These are phyloP conservation scores for Acanthosepion lycidas DNA, from an alignment of 2,888 invertebrate species.

Conservation along the genomic window DNA sequence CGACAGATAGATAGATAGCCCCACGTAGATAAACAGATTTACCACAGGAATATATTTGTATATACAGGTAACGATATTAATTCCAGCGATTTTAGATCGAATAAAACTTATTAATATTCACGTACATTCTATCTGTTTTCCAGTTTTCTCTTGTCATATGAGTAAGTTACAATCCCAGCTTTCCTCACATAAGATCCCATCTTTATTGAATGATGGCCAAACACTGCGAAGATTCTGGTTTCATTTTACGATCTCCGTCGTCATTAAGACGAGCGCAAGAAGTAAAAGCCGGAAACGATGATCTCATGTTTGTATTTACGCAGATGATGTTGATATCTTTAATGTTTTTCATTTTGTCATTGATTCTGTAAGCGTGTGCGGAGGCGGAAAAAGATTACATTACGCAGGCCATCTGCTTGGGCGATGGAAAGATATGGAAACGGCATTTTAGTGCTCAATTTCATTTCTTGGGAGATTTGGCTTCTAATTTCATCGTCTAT, in stretches of 20 bases:
- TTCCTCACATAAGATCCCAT: not conserved
- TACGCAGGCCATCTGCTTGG: not conserved
- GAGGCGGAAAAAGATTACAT: not conserved
- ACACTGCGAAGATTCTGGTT: not conserved
- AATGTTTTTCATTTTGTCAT: not conserved
- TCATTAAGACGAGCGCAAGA: not conserved
- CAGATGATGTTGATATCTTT: not conserved
- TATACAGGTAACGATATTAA: no score
- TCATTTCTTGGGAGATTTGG: not conserved
- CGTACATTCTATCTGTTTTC: not conserved
- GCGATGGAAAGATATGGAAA: not conserved
- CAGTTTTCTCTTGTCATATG: not conserved
- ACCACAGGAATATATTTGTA: no score
- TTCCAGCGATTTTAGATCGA: not conserved
- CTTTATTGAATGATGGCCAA: not conserved
- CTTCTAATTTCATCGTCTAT: no score
- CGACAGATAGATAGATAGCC: no score
- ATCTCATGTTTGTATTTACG: not conserved
- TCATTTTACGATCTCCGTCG: not conserved
- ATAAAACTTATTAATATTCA: not conserved
- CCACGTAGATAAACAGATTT: no score
- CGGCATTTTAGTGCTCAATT: not conserved
- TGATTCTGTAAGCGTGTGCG: not conserved
- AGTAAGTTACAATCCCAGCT: not conserved
- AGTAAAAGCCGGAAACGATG: not conserved